Evolutionary conservation across 1,140 invertebrate genomes (phyloP), one percentile per base, ranked within the genome.

Genomic region (Pinna nobilis): DNA sequence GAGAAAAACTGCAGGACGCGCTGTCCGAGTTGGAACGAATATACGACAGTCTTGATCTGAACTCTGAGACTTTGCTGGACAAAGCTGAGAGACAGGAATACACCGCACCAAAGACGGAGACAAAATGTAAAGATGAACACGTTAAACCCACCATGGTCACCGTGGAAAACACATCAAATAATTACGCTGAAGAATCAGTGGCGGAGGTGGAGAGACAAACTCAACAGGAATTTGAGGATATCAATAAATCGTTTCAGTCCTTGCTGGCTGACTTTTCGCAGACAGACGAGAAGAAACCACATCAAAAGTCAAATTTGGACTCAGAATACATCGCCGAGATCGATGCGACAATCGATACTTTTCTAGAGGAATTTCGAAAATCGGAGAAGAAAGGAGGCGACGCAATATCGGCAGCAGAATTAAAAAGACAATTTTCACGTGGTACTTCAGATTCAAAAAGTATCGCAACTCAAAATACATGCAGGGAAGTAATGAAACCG

Each of bases 191-290:
- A 47, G 68, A 61, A 68, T 33, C 68, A 20, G 76, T 74, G 55
- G 76, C 64, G 35, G 78, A 84, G 37, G 57, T 80, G 9, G 80
- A 84, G 44, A 76, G 79, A 50, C 75, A 83, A 57, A 82, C 82
- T 15, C 79, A 86, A 44, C 76, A 76, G 33, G 84, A 86, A 70
- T 84, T 84, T 77, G 84, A 86, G 37, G 71, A 82, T 25, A 83
- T 86, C 18, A 81, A 80, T n/a, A 83, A 80, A 53, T 83, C 84
- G 37, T 86, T 86, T 77, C 83, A 86, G 60, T 79, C 81, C 51
- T 72, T 86, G 28, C 69, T 86, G 9, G 84, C 83, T 64, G 84
- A 86, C 65, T 83, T 86, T 20, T 65, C 61, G 7, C 50, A 41
- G 35, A 28, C 53, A 60, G 33, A 30, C 25, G 47, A 50, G 39